Evolutionary conservation across 2,113 vertebrate genomes (phyloP).

Genomic region (Cyphomyrus discorhynchus): DNA sequence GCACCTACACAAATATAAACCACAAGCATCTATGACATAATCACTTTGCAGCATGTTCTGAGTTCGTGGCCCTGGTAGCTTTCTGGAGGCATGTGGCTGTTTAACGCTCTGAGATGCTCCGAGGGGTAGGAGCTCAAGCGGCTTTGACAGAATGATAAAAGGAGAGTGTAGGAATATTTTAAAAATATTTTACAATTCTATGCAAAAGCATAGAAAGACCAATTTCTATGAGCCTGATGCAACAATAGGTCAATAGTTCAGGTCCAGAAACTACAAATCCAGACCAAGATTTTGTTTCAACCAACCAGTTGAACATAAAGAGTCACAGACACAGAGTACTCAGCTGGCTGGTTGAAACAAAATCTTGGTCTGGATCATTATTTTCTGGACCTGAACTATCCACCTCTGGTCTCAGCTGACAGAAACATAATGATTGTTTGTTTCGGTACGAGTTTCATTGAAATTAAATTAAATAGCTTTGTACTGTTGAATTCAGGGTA

Average conservation of each 20-base stretch:
- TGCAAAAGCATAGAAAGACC: not conserved
- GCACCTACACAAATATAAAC: not conserved
- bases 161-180: not conserved
- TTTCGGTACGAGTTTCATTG: not conserved
- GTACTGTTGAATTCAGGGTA: not conserved
- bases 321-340: not conserved
- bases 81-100: not conserved
- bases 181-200: not conserved
- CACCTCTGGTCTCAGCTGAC: not conserved
- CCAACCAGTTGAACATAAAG: not conserved
- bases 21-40: not conserved
- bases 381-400: not conserved
- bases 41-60: not conserved
- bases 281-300: not conserved
- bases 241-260: not conserved
- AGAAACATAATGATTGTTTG: not conserved
- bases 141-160: not conserved
- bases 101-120: not conserved
- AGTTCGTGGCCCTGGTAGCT: not conserved
- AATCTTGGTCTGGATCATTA: not conserved
- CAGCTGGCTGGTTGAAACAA: not conserved
- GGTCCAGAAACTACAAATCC: not conserved
- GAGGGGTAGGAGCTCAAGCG: not conserved
- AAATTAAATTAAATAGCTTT: not conserved
- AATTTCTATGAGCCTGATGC: not conserved